Conservation (phyloP, 2,113 vertebrate species). For the Dipodomys spectabilis region DNA sequence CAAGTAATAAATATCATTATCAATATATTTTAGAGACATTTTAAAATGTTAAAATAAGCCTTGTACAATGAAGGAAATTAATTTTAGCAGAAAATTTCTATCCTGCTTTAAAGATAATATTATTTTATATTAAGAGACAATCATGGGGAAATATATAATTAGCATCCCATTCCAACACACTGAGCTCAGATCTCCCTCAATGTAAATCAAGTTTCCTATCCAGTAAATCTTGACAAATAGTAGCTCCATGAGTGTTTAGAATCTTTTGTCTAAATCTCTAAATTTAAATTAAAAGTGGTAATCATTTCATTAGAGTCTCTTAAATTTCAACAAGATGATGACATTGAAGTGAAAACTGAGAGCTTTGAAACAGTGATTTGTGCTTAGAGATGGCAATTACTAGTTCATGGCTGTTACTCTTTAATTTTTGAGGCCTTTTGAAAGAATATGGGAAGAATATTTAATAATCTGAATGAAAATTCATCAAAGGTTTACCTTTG, state of each 20-base stretch:
- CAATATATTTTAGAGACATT: not conserved
- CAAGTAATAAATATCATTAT: not conserved
- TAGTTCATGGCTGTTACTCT: too few relatives aligned
- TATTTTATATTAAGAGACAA: not conserved
- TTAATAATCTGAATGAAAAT: too few relatives aligned
- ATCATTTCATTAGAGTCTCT: slow-evolving; percentile 69
- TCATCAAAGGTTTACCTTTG: too few relatives aligned
- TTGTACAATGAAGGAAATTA: not conserved
- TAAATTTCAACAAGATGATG: slow-evolving; percentile 48
- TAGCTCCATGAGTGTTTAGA: not conserved
- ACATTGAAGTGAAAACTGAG: not conserved
- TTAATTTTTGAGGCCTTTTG: too few relatives aligned
- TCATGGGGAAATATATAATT: not conserved
- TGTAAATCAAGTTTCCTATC: not conserved
- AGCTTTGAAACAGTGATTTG: not conserved
- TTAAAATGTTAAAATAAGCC: slow-evolving; percentile 33
- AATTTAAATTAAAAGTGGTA: slow-evolving; percentile 74
- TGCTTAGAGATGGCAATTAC: too few relatives aligned
- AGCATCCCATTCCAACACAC: not conserved
- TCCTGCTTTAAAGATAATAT: not conserved
- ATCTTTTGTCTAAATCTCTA: slow-evolving; percentile 68
- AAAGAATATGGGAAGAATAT: too few relatives aligned
- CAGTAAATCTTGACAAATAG: slow-evolving; percentile 16
- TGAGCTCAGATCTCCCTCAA: not conserved
- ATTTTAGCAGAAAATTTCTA: not conserved